Conservation (phyloP, 1,140 invertebrate species). For the Zeugodacus cucurbitae region DNA sequence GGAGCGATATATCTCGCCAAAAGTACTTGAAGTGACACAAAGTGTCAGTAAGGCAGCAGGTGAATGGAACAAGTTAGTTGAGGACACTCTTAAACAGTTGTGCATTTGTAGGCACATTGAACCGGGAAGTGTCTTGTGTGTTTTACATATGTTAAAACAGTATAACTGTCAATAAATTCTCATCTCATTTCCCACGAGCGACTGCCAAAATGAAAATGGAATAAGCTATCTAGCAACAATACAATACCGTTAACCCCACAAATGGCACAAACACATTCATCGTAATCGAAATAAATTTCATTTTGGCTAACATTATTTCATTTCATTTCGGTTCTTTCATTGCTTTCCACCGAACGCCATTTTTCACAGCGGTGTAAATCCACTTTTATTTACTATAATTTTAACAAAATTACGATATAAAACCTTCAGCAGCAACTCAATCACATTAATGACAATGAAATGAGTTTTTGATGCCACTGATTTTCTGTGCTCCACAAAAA, state of each 20-base stretch:
- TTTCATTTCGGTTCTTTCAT: not conserved
- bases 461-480: not conserved
- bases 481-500: not conserved
- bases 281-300: not conserved
- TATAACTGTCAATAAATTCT: too few species aligned
- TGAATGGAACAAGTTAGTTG: not conserved
- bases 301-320: not conserved
- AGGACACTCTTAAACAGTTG: not conserved
- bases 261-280: not conserved
- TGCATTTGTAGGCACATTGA: not conserved
- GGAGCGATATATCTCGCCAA: not conserved
- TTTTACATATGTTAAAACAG: too few species aligned
- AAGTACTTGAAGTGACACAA: not conserved
- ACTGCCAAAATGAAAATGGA: not conserved
- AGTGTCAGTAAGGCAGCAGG: not conserved
- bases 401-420: conserved; percentile 9
- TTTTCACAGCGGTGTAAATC: not conserved
- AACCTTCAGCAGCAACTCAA: conserved; percentile 12
- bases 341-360: not conserved
- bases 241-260: not conserved
- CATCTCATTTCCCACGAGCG: too few species aligned
- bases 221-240: not conserved
- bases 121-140: not conserved
- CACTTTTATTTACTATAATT: not conserved
- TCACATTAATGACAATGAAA: conserved; percentile 15